These are phyloP conservation scores for Pachyuromys duprasi DNA, from an alignment of 2,797 vertebrate genomes.

Conservation along the genomic window DNA sequence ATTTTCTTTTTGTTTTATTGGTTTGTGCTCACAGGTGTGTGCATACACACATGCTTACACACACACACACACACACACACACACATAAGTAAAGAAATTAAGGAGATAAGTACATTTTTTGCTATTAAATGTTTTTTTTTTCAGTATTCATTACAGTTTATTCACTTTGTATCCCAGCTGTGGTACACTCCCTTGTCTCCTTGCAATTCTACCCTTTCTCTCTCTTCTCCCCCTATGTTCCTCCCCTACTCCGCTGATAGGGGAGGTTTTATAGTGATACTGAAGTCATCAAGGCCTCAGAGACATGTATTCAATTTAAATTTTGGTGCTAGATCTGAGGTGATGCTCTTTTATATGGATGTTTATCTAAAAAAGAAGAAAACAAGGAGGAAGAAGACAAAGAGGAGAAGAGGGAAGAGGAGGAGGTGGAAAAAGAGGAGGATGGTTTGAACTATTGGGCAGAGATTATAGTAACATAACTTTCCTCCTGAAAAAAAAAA, in stretches of 20 bases:
- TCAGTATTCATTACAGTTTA: no score
- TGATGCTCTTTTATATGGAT: neutral
- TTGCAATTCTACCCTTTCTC: no score
- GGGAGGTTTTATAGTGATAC: neutral
- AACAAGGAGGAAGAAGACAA: neutral
- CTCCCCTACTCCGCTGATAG: no score
- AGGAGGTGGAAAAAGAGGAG: neutral
- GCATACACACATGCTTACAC: neutral
- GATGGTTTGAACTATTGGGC: neutral
- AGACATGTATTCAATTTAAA: neutral
- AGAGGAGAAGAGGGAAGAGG: neutral
- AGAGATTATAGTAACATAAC: neutral
- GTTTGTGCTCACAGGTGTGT: neutral
- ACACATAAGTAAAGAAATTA: neutral
- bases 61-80: neutral
- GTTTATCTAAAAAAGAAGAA: neutral
- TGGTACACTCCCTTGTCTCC: no score
- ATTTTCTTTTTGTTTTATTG: neutral
- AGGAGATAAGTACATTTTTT: neutral
- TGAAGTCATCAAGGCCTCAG: neutral
- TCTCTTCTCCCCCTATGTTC: no score
- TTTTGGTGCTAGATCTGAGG: neutral
- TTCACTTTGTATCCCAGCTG: no score
- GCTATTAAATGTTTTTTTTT: no score
- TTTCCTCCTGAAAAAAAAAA: conserved; percentile 21